phyloP scores from a whole-genome alignment of 1,140 invertebrate genomes.

The Zaprionus lachaisei region DNA sequence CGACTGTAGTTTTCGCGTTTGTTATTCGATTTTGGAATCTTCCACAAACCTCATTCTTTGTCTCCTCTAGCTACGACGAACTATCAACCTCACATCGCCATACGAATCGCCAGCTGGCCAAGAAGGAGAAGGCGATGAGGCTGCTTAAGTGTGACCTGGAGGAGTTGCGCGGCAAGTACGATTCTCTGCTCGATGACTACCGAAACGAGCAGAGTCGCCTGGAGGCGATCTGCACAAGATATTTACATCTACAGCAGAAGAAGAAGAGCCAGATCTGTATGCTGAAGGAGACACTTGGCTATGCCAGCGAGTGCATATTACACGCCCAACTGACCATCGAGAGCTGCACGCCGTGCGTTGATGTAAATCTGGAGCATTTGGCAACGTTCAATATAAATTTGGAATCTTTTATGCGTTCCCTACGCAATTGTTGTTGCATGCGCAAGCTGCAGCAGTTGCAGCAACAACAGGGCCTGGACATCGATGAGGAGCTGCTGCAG shows the following conservation, averaged over 20 bases:
- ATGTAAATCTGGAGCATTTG: constrained; percentile 23
- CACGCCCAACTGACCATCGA: constrained; percentile 61
- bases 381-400: constrained; percentile 52
- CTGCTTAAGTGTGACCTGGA: constrained; percentile 61
- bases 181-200: constrained; percentile 64
- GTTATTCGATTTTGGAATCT: too few species aligned
- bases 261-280: constrained; percentile 66
- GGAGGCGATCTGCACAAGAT: constrained; percentile 55
- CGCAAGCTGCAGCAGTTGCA: constrained; percentile 48
- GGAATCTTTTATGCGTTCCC: constrained; percentile 51
- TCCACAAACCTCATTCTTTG: not conserved
- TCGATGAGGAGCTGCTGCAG: not conserved
- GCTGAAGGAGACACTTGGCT: constrained; percentile 57
- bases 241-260: constrained; percentile 49
- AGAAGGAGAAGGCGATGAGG: constrained; percentile 63
- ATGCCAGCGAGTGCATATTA: constrained; percentile 66
- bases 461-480: constrained; percentile 17
- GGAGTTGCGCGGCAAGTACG: constrained; percentile 62
- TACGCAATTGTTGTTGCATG: constrained; percentile 58
- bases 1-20: too few species aligned
- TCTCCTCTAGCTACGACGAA: constrained; percentile 64
- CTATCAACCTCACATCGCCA: constrained; percentile 65
- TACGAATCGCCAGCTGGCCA: constrained; percentile 61
- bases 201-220: constrained; percentile 54
- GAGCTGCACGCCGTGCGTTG: constrained; percentile 4